These are phyloP conservation scores for Bacillus rossius DNA, from an alignment of 1,140 invertebrate genomes.

Conservation along the genomic window DNA sequence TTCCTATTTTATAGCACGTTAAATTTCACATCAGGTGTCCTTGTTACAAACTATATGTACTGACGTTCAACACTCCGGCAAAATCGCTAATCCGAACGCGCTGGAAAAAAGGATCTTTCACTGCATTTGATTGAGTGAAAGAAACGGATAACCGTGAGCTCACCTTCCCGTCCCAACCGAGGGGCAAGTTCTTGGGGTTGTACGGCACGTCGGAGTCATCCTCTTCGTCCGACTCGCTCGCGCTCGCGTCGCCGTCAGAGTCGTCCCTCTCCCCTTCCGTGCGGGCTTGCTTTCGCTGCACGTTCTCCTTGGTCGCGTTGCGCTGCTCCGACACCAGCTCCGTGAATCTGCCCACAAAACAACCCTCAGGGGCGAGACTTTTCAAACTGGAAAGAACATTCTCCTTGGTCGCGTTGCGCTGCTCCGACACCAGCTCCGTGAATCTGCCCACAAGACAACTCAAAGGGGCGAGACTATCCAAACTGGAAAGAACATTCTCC, in stretches of 20 bases:
- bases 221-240: slow-evolving; percentile 79
- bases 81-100: too few species aligned
- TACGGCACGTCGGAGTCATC: slow-evolving; percentile 94
- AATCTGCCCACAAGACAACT: too few species aligned
- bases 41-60: too few species aligned
- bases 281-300: slow-evolving; percentile 95
- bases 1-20: too few species aligned
- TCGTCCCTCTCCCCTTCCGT: slow-evolving; percentile 92
- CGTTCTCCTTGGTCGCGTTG: slow-evolving; percentile 93
- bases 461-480: too few species aligned
- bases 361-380: too few species aligned
- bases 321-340: slow-evolving; percentile 71
- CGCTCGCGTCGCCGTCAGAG: slow-evolving; percentile 86
- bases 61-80: too few species aligned
- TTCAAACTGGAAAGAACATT: too few species aligned
- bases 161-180: slow-evolving; percentile 99
- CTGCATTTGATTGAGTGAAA: too few species aligned
- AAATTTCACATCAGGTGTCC: too few species aligned
- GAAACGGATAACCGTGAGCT: too few species aligned
- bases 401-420: slow-evolving; percentile 88
- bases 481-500: slow-evolving; percentile 98
- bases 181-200: slow-evolving; percentile 98
- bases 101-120: too few species aligned
- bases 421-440: slow-evolving; percentile 58
- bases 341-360: slow-evolving; percentile 1